Evolutionary conservation across 37 sponge, comb jelly and placozoan genomes (phyloP).

Genomic region (Aplysina aerophoba): DNA sequence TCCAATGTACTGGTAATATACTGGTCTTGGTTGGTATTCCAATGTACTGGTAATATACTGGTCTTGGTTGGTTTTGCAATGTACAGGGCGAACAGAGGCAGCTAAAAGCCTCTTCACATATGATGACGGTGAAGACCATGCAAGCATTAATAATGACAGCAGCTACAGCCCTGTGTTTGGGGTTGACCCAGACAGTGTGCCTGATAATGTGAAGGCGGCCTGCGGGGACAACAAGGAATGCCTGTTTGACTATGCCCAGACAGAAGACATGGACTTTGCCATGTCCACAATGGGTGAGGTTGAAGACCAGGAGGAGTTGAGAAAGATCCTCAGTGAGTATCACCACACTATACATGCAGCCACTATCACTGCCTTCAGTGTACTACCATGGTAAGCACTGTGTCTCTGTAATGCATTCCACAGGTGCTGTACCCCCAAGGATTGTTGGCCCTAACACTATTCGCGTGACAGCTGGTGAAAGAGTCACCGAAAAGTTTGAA

Average conservation of each 20-base stretch:
- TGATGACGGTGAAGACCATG: background rate
- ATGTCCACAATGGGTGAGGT: background rate
- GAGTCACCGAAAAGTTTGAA: background rate
- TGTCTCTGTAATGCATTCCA: background rate
- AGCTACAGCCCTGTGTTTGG: constrained; percentile 4
- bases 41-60: too few relatives aligned
- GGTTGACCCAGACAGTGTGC: constrained; percentile 11
- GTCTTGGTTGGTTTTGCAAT: background rate
- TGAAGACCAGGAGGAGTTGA: background rate
- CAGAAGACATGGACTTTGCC: background rate
- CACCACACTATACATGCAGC: background rate
- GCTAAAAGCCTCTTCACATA: background rate
- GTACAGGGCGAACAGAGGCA: background rate
- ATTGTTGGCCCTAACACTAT: background rate
- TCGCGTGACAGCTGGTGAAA: background rate
- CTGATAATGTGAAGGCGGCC: background rate
- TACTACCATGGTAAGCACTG: background rate
- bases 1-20: too few relatives aligned
- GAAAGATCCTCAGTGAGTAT: background rate
- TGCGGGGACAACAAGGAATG: background rate
- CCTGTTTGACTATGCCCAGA: background rate
- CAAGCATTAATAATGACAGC: background rate
- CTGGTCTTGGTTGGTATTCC: too few relatives aligned
- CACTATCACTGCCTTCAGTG: background rate
- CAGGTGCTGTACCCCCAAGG: background rate